Evolutionary conservation across 1,140 invertebrate species (phyloP).

Genomic region (Vollenhovia emeryi): DNA sequence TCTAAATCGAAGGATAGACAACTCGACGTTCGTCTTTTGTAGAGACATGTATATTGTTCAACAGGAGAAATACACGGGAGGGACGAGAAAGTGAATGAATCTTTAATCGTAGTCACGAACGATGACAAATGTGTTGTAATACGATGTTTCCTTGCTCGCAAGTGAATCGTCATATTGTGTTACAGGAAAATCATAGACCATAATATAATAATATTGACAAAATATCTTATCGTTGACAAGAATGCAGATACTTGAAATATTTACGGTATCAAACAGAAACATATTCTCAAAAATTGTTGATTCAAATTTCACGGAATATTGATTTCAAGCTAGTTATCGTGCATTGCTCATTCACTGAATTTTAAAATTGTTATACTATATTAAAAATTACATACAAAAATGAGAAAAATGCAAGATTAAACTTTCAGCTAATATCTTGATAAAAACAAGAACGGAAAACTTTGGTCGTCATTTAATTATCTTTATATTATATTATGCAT

Average conservation of each 20-base stretch:
- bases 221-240: not conserved
- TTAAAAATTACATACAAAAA: not conserved
- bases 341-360: not conserved
- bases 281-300: not conserved
- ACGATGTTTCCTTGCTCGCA: not conserved
- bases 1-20: not conserved
- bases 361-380: not conserved
- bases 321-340: not conserved
- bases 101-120: not conserved
- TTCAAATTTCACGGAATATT: not conserved
- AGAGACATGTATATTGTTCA: not conserved
- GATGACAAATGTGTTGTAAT: not conserved
- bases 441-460: not conserved
- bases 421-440: not conserved
- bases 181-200: not conserved
- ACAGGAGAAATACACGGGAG: not conserved
- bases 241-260: not conserved
- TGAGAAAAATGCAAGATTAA: not conserved
- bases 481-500: not conserved
- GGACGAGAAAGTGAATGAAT: not conserved
- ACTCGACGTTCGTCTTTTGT: not conserved
- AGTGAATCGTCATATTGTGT: not conserved
- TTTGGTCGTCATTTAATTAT: not conserved
- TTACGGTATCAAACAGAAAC: not conserved
- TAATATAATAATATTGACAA: not conserved